Conservation (phyloP, 2,888 invertebrate species). For the Abrostola tripartita region DNA sequence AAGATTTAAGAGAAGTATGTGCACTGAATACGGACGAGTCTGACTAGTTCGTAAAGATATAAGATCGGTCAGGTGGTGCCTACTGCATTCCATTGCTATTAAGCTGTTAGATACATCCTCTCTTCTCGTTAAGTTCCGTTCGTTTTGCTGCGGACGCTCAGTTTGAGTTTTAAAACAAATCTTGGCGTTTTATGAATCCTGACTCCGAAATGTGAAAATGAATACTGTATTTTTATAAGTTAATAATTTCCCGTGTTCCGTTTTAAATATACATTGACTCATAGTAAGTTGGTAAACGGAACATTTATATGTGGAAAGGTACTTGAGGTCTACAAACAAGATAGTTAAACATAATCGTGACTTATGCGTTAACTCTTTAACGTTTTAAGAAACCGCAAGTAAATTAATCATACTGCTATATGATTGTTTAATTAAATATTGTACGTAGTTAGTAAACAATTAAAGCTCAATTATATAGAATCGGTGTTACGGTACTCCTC, state of each 20-base stretch:
- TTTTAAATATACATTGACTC: slow-evolving; percentile 4
- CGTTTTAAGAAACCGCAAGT: slow-evolving; percentile 18
- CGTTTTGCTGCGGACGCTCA: not conserved
- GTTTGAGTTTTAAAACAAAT: not conserved
- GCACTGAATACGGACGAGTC: slow-evolving; percentile 20
- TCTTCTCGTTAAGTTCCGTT: not conserved
- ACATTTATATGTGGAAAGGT: slow-evolving; percentile 4
- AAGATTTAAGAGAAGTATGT: slow-evolving; percentile 16
- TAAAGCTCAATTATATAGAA: slow-evolving; percentile 18
- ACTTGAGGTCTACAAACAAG: slow-evolving; percentile 21
- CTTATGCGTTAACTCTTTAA: slow-evolving; percentile 26
- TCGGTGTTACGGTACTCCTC: slow-evolving; percentile 3
- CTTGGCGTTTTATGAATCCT: not conserved
- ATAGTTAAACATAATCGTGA: slow-evolving; percentile 36
- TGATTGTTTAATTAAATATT: slow-evolving; percentile 33
- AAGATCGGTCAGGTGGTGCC: slow-evolving; percentile 20
- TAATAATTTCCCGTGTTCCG: too few species aligned
- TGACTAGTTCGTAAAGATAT: slow-evolving; percentile 28
- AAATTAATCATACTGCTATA: slow-evolving; percentile 29
- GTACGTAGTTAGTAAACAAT: slow-evolving; percentile 10
- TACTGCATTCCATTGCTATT: slow-evolving; percentile 23
- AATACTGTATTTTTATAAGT: too few species aligned
- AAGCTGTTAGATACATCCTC: slow-evolving; percentile 12
- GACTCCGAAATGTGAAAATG: not conserved
- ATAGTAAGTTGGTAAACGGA: slow-evolving; percentile 7